Conservation (phyloP, 2,888 invertebrate species). For the Aleiodes alternator region DNA sequence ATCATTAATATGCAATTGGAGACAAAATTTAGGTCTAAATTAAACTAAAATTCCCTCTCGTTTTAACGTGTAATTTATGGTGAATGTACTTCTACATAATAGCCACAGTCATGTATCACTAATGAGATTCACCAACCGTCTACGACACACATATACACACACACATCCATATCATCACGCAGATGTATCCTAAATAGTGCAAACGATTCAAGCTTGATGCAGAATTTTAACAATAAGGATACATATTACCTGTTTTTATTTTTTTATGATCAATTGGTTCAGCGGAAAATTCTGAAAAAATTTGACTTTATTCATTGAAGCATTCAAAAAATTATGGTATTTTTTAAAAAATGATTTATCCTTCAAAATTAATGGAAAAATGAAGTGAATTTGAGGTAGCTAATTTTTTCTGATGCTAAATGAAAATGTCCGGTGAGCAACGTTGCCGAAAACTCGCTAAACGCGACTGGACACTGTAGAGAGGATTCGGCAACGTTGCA, state of each 20-base stretch:
- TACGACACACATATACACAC: not conserved
- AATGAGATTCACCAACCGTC: conserved; percentile 23
- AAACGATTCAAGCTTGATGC: not conserved
- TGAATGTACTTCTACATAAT: not conserved
- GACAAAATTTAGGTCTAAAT: too few relatives aligned
- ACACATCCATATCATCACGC: conserved; percentile 11
- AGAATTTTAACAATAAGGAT: not conserved
- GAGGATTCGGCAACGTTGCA: too few relatives aligned
- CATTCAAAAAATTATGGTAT: not conserved
- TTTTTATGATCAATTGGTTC: too few relatives aligned
- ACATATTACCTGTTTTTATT: too few relatives aligned
- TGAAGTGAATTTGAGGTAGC: too few relatives aligned
- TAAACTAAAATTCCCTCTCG: too few relatives aligned
- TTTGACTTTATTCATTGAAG: not conserved
- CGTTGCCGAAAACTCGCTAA: too few relatives aligned
- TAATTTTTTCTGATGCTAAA: too few relatives aligned
- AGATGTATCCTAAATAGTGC: not conserved
- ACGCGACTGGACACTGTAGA: too few relatives aligned
- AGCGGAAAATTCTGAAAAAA: not conserved
- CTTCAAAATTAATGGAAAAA: too few relatives aligned
- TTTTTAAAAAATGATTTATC: too few relatives aligned
- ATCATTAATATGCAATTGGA: not conserved
- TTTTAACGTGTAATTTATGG: not conserved
- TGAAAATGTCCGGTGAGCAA: too few relatives aligned
- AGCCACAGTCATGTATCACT: conserved; percentile 2